Evolutionary conservation across 2,113 vertebrate genomes (phyloP).

Genomic region (Thinocorus orbignyianus): DNA sequence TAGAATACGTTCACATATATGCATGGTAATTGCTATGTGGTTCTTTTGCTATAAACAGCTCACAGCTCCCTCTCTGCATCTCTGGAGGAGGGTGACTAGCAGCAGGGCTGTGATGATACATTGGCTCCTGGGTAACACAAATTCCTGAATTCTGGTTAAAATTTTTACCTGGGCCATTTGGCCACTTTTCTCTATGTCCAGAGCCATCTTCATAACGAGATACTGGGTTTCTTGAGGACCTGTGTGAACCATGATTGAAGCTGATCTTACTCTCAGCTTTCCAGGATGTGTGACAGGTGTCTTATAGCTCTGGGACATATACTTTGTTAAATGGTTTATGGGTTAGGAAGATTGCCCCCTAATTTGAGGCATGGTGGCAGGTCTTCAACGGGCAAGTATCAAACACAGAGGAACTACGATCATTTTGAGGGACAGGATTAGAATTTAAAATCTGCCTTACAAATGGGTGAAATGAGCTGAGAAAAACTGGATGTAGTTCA

Average conservation of each 20-base stretch:
- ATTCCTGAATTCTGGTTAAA: neutral
- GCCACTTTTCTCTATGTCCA: neutral
- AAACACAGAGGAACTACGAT: neutral
- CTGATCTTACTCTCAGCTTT: neutral
- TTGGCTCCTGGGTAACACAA: neutral
- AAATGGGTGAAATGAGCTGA: slow-evolving; percentile 54
- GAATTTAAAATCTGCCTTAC: slow-evolving; percentile 50
- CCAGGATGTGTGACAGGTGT: neutral
- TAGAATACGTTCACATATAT: neutral
- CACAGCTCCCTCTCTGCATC: neutral
- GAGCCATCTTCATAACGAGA: neutral
- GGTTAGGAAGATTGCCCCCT: neutral
- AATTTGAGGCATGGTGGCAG: neutral
- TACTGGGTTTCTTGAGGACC: neutral
- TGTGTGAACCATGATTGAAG: neutral
- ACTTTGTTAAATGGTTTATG: neutral
- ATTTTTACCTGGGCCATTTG: neutral
- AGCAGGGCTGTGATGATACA: neutral
- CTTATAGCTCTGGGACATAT: neutral
- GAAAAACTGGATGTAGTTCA: slow-evolving; percentile 46
- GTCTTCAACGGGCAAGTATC: neutral
- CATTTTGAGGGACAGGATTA: neutral
- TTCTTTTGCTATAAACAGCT: neutral
- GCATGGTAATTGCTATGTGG: neutral
- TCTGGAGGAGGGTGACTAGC: neutral